Evolutionary conservation across 2,797 vertebrate genomes (phyloP).

Genomic region (Agapornis canus): DNA sequence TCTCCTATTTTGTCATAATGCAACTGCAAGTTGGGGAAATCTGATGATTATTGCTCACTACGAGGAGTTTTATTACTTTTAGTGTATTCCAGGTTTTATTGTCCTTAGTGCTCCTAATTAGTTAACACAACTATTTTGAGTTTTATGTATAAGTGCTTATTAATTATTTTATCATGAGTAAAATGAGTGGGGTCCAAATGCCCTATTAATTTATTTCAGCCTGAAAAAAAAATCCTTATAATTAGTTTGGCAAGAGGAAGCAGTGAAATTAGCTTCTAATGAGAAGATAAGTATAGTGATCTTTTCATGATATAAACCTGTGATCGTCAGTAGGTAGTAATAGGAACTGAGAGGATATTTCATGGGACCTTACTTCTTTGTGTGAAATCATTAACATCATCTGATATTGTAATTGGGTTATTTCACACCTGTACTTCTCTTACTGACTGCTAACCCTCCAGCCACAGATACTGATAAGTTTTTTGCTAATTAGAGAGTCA

Average conservation of each 20-base stretch:
- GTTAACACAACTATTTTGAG: slow-evolving; percentile 66
- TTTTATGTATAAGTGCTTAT: slow-evolving; percentile 38
- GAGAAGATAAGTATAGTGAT: slow-evolving; percentile 77
- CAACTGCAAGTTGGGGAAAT: background rate
- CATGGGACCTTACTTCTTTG: slow-evolving; percentile 62
- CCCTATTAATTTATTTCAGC: slow-evolving; percentile 75
- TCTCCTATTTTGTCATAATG: background rate
- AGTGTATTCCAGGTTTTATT: slow-evolving; percentile 40
- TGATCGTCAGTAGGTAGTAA: slow-evolving; percentile 71
- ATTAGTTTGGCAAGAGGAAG: slow-evolving; percentile 76
- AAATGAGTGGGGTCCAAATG: slow-evolving; percentile 67
- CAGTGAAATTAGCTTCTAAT: slow-evolving; percentile 78
- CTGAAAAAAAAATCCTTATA: slow-evolving; percentile 67
- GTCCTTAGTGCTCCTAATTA: slow-evolving; percentile 64
- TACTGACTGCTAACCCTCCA: slow-evolving; percentile 68
- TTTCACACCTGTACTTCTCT: slow-evolving; percentile 75
- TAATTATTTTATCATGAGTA: slow-evolving; percentile 72
- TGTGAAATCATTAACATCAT: slow-evolving; percentile 72
- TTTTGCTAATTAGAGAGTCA: slow-evolving; percentile 74
- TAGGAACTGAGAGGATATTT: slow-evolving; percentile 63
- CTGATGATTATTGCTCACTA: background rate
- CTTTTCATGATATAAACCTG: slow-evolving; percentile 69
- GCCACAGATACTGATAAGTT: slow-evolving; percentile 66
- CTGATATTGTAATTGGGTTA: slow-evolving; percentile 71
- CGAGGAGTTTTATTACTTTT: background rate